A percentile compares a stretch with the other conserved stretches of the same genome.
These are phyloP conservation scores for Alexandromys fortis DNA, from an alignment of 2,113 vertebrate species.

Conservation along the genomic window DNA sequence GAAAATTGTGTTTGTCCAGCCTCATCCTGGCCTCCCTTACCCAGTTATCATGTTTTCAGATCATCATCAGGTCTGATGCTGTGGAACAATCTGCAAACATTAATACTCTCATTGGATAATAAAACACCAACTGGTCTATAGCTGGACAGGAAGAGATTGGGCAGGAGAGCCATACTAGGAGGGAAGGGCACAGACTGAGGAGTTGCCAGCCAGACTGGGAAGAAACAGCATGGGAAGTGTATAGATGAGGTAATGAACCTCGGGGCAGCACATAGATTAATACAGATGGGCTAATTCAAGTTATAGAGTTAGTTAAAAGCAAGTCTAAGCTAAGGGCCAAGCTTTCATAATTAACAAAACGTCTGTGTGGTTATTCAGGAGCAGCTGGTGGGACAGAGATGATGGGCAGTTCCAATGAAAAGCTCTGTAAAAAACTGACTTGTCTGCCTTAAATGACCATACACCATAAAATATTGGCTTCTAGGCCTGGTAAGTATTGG, in stretches of 20 bases:
- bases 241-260: neutral
- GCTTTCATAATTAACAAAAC: neutral
- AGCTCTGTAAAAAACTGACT: neutral
- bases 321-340: neutral
- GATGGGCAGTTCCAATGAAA: too few relatives aligned
- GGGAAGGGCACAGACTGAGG: neutral
- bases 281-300: neutral
- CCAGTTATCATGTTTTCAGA: neutral
- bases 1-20: neutral
- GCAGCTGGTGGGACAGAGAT: too few relatives aligned
- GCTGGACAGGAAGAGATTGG: neutral
- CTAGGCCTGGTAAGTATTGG: neutral
- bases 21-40: neutral
- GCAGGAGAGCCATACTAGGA: neutral
- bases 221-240: neutral
- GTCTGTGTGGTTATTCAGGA: neutral
- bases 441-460: neutral
- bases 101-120: neutral
- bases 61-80: neutral
- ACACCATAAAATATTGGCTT: neutral
- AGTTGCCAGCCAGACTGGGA: neutral
- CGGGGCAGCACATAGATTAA: neutral
- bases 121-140: neutral
- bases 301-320: neutral
- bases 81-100: neutral